Conservation (phyloP, 2,113 vertebrate species). For the Prunella fulvescens region DNA sequence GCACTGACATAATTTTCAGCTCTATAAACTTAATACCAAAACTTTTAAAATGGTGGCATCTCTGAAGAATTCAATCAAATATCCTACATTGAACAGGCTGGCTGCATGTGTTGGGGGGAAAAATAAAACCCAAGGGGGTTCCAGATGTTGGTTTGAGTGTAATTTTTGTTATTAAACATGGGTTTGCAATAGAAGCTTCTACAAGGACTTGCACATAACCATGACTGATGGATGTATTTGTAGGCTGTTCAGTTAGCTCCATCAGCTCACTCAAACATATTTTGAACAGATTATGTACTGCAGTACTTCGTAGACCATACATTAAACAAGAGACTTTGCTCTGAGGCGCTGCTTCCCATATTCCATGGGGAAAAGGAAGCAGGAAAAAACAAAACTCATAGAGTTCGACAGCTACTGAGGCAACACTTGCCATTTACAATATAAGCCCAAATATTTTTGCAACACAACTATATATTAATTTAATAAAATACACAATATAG, state of each 20-base stretch:
- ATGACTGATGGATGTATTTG: conserved; percentile 68
- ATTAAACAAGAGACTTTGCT: conserved; percentile 90
- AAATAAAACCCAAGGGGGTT: background rate
- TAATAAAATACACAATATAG: conserved; percentile 99
- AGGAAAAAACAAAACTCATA: conserved; percentile 98
- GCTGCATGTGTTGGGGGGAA: background rate
- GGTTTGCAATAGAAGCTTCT: conserved; percentile 70
- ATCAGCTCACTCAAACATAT: conserved; percentile 87
- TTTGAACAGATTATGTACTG: conserved; percentile 91
- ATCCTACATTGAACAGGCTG: conserved; percentile 43
- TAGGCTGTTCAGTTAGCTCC: conserved; percentile 77
- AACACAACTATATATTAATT: conserved; percentile 99
- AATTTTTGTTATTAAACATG: conserved; percentile 67
- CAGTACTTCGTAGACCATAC: conserved; percentile 85
- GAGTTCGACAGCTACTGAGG: conserved; percentile 99
- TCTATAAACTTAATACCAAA: conserved; percentile 26
- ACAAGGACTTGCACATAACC: conserved; percentile 78
- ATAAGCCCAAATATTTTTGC: conserved; percentile 99
- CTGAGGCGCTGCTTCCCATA: conserved; percentile 87
- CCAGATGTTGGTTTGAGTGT: conserved; percentile 63
- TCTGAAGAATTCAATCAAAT: conserved; percentile 36
- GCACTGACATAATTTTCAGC: conserved; percentile 24
- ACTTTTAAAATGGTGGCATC: conserved; percentile 36
- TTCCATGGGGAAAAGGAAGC: conserved; percentile 86
- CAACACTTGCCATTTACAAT: conserved; percentile 99